Evolutionary conservation across 23 tunicate species (phyloP).

Genomic region (Phallusia fumigata): DNA sequence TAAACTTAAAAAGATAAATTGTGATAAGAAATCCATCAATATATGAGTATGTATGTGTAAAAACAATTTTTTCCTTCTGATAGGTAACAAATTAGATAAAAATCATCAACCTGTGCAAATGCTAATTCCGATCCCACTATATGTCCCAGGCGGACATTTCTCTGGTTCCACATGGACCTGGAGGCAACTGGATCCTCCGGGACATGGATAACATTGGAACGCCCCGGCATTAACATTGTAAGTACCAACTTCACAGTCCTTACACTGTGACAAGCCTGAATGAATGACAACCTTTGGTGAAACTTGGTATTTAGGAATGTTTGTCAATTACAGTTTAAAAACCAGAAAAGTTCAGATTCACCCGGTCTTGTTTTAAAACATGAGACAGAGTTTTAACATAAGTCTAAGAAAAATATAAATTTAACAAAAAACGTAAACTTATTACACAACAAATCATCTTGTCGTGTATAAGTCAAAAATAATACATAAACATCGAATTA

Average conservation of each 20-base stretch:
- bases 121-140: slow-evolving; percentile 60
- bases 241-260: slow-evolving; percentile 63
- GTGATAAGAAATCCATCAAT: neutral
- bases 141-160: slow-evolving; percentile 62
- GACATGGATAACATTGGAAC: slow-evolving; percentile 52
- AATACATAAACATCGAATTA: too few relatives aligned
- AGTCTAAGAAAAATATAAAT: too few relatives aligned
- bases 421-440: too few relatives aligned
- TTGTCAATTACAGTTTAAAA: too few relatives aligned
- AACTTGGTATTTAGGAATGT: too few relatives aligned
- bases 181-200: slow-evolving; percentile 72
- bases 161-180: slow-evolving; percentile 37
- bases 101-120: slow-evolving; percentile 18
- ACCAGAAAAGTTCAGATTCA: too few relatives aligned
- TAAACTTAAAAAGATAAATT: too few relatives aligned
- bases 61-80: neutral
- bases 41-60: neutral
- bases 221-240: slow-evolving; percentile 41
- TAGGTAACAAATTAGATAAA: neutral
- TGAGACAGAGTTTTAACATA: too few relatives aligned
- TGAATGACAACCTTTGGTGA: too few relatives aligned
- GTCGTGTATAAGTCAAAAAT: too few relatives aligned
- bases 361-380: too few relatives aligned
- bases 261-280: slow-evolving; percentile 52
- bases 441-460: too few relatives aligned